Evolutionary conservation across 2,113 vertebrate species (phyloP).

Genomic region (Cyprinodon variegatus): DNA sequence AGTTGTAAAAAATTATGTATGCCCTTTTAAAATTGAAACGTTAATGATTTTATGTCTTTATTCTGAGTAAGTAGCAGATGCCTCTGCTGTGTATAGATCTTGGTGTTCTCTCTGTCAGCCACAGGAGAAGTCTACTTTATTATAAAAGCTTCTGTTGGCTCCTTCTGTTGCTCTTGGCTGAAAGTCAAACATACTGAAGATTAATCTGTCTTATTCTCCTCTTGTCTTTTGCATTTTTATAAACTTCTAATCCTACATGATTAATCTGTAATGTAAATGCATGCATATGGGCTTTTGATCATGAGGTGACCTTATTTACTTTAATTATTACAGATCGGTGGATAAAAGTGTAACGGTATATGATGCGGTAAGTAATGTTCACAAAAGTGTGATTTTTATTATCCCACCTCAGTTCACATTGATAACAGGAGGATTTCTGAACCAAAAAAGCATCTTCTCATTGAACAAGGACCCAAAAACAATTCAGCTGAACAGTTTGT

Average conservation of each 20-base stretch:
- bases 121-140: constrained; percentile 59
- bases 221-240: constrained; percentile 1
- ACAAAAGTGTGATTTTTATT: background rate
- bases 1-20: background rate
- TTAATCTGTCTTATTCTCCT: constrained; percentile 29
- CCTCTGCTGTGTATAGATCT: constrained; percentile 36
- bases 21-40: background rate
- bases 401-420: constrained; percentile 4
- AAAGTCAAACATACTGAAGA: constrained; percentile 29
- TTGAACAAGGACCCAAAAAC: constrained; percentile 30
- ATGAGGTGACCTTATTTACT: constrained; percentile 27
- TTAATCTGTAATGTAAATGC: constrained; percentile 15
- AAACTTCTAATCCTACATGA: background rate
- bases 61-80: constrained; percentile 31
- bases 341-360: constrained; percentile 87
- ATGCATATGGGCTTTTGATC: background rate
- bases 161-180: constrained; percentile 32
- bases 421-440: background rate
- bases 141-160: constrained; percentile 14
- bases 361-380: constrained; percentile 81
- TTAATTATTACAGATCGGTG: constrained; percentile 83
- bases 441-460: background rate
- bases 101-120: constrained; percentile 38
- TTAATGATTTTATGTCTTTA: background rate
- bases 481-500: constrained; percentile 17